phyloP scores from a whole-genome alignment of 2,797 vertebrate species.

The Leucoraja ocellata region DNA sequence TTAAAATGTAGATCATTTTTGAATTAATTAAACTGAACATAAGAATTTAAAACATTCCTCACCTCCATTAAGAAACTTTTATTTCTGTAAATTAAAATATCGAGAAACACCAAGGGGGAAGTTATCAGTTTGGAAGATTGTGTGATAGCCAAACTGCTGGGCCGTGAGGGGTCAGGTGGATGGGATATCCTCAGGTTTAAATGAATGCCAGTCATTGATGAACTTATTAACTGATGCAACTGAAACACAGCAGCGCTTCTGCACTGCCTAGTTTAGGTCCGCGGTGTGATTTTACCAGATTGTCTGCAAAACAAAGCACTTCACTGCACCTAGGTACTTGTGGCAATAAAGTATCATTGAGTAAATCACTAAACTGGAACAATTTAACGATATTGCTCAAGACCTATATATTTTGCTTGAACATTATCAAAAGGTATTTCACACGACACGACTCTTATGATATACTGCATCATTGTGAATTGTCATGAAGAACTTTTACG shows the following conservation, averaged over 20 bases:
- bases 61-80: neutral
- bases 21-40: neutral
- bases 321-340: no score
- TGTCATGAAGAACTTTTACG: neutral
- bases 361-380: slow-evolving; percentile 11
- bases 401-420: neutral
- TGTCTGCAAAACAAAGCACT: no score
- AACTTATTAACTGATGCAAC: neutral
- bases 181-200: neutral
- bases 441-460: neutral
- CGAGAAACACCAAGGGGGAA: neutral
- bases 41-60: neutral
- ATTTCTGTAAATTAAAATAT: neutral
- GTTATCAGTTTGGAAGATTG: neutral
- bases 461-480: neutral
- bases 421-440: slow-evolving; percentile 8
- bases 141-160: neutral
- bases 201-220: slow-evolving; percentile 1
- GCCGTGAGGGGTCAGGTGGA: neutral
- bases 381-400: neutral
- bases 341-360: no score
- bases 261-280: no score
- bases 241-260: no score
- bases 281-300: no score
- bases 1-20: no score